Conservation (phyloP, 2,113 vertebrate species). For the Delphinus delphis region DNA sequence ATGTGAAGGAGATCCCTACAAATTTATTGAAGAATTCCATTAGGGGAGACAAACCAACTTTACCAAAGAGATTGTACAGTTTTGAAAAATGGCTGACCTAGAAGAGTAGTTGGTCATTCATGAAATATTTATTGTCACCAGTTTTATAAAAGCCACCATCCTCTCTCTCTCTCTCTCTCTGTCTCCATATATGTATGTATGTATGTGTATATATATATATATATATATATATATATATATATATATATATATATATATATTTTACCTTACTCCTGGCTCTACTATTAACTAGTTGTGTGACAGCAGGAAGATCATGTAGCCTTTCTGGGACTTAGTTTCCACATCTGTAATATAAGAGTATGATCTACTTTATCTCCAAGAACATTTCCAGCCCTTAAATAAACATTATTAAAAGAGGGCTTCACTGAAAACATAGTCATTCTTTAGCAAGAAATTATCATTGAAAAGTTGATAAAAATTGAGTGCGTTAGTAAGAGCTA, state of each 20-base stretch:
- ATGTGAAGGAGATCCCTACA: background rate
- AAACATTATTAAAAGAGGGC: background rate
- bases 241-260: no score
- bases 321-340: background rate
- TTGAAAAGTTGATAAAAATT: constrained; percentile 6
- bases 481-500: background rate
- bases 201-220: no score
- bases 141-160: background rate
- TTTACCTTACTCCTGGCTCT: background rate
- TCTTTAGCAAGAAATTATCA: background rate
- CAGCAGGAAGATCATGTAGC: background rate
- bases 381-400: background rate
- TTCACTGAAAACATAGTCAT: background rate
- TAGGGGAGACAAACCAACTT: background rate
- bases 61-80: background rate
- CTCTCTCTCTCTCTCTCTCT: no score
- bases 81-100: background rate
- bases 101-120: background rate
- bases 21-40: constrained; percentile 17
- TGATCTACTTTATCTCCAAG: background rate
- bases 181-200: no score
- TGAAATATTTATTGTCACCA: background rate
- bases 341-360: background rate
- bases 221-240: no score
- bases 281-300: background rate